A percentile compares a stretch with the other conserved stretches of the same genome.
Conservation (phyloP, 2,888 invertebrate species). For the Xanthia icteritia region DNA sequence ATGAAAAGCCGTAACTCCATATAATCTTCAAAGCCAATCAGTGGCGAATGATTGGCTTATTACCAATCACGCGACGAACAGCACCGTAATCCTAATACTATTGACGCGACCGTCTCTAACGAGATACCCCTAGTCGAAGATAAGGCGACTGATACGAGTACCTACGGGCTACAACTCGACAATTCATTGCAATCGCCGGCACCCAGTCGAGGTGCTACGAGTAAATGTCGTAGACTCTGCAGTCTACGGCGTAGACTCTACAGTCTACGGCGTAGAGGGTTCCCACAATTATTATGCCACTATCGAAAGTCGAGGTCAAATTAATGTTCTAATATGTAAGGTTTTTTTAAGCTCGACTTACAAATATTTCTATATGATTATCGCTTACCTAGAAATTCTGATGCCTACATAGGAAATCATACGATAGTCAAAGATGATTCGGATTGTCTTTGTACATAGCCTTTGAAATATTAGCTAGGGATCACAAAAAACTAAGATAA, state of each 20-base stretch:
- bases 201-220: slow-evolving; percentile 39
- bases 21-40: slow-evolving; percentile 65
- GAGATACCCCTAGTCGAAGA: slow-evolving; percentile 54
- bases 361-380: slow-evolving; percentile 4
- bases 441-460: not conserved
- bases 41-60: slow-evolving; percentile 61
- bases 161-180: slow-evolving; percentile 34
- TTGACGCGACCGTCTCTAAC: slow-evolving; percentile 60
- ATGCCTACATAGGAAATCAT: slow-evolving; percentile 10
- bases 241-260: too few relatives aligned
- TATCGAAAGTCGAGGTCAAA: not conserved
- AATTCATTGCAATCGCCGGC: slow-evolving; percentile 40
- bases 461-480: slow-evolving; percentile 29
- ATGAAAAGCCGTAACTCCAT: slow-evolving; percentile 49
- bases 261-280: slow-evolving; percentile 29
- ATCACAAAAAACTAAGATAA: slow-evolving; percentile 20
- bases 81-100: slow-evolving; percentile 63
- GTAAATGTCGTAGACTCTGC: slow-evolving; percentile 45
- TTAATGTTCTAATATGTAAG: not conserved
- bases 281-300: not conserved
- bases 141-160: slow-evolving; percentile 53
- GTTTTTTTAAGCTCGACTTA: not conserved
- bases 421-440: not conserved
- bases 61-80: slow-evolving; percentile 59
- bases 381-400: slow-evolving; percentile 1